Conservation (phyloP, 2,113 vertebrate genomes). For the Channa maculata region DNA sequence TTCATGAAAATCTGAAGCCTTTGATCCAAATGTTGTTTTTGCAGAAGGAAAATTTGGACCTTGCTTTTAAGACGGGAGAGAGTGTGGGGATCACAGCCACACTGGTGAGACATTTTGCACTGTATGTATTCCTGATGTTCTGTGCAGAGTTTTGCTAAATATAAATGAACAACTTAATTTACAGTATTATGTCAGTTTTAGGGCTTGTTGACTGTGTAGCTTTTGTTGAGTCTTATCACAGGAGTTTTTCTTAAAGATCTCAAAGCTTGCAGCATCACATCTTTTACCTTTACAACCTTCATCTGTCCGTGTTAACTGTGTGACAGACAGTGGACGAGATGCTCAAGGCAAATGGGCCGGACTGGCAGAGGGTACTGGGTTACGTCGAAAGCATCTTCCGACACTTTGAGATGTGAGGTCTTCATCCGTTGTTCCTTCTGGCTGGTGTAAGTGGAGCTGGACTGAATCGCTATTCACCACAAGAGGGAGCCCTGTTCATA, state of each 20-base stretch:
- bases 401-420: conserved; percentile 82
- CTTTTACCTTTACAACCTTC: not conserved
- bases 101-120: conserved; percentile 65
- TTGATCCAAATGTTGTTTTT: conserved; percentile 15
- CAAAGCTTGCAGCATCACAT: not conserved
- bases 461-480: conserved; percentile 4
- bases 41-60: conserved; percentile 75
- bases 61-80: conserved; percentile 78
- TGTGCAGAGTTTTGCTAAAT: no score
- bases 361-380: conserved; percentile 84
- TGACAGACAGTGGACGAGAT: conserved; percentile 79
- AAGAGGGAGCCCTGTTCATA: conserved; percentile 9
- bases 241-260: not conserved
- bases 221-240: not conserved
- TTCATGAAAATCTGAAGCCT: not conserved
- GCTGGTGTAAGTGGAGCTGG: conserved; percentile 2
- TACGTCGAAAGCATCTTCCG: conserved; percentile 84
- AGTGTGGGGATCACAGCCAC: conserved; percentile 73
- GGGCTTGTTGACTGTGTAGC: not conserved
- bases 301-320: not conserved
- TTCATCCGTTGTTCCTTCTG: not conserved
- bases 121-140: not conserved
- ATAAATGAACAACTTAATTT: no score
- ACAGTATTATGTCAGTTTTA: not conserved
- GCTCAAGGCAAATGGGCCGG: conserved; percentile 78